phyloP scores from a whole-genome alignment of 2,888 invertebrate species.

The Coelinius sp. region DNA sequence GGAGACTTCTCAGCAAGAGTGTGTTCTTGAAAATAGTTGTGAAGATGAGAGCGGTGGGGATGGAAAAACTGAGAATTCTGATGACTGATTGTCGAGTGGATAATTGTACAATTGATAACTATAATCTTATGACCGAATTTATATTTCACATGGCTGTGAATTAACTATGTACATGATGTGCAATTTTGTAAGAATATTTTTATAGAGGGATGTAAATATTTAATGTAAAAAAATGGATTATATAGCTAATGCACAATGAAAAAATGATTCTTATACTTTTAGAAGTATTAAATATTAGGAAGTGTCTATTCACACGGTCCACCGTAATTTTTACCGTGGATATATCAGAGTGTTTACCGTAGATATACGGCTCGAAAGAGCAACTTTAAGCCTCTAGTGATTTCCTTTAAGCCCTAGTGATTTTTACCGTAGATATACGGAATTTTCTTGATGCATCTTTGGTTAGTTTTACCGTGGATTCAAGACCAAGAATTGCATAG shows the following conservation, averaged over 20 bases:
- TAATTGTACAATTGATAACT: neutral
- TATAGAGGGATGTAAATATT: slow-evolving; percentile 43
- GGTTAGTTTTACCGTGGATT: no score
- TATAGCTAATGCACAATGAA: neutral
- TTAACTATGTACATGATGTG: slow-evolving; percentile 50
- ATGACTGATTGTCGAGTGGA: slow-evolving; percentile 7
- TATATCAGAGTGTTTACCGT: no score
- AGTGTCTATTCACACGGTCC: neutral
- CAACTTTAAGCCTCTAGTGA: no score
- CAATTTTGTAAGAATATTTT: slow-evolving; percentile 53
- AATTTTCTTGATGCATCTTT: no score
- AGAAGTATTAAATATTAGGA: neutral
- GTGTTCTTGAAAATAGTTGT: neutral
- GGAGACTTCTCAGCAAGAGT: neutral
- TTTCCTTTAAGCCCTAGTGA: no score
- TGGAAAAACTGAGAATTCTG: slow-evolving; percentile 18
- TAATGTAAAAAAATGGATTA: neutral
- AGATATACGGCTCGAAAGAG: no score
- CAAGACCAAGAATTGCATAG: no score
- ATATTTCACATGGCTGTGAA: slow-evolving; percentile 59
- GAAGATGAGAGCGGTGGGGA: neutral
- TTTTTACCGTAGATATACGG: no score
- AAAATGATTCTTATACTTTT: slow-evolving; percentile 28
- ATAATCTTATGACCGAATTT: neutral
- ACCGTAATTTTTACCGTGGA: no score